Evolutionary conservation across 2,797 vertebrate species (phyloP).

Genomic region (Muraenolepis orangiensis): DNA sequence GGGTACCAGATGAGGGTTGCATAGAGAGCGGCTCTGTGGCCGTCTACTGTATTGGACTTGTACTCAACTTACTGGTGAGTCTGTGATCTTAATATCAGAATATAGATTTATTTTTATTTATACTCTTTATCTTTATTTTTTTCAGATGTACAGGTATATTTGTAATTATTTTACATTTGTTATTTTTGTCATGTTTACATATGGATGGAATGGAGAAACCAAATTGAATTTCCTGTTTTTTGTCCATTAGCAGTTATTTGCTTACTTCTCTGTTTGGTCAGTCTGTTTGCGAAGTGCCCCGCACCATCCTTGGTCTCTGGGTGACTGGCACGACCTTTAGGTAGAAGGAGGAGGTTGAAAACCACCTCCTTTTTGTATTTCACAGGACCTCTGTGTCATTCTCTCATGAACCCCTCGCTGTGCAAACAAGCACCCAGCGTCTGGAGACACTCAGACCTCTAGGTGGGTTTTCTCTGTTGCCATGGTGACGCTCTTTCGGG

Average conservation of each 20-base stretch:
- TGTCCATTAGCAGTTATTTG: conserved; percentile 16
- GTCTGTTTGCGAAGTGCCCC: conserved; percentile 38
- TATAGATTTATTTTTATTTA: background rate
- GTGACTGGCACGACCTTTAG: conserved; percentile 48
- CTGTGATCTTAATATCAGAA: conserved; percentile 1
- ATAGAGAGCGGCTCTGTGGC: conserved; percentile 30
- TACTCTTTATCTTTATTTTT: too few species aligned
- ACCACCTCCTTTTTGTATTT: conserved; percentile 41
- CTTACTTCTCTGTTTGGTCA: conserved; percentile 43
- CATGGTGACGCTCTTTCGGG: background rate
- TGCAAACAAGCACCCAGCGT: conserved; percentile 9
- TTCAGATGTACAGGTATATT: too few species aligned
- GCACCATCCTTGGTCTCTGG: conserved; percentile 13
- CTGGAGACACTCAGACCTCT: conserved; percentile 1
- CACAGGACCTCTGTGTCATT: conserved; percentile 40
- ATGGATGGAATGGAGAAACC: background rate
- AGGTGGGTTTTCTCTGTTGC: background rate
- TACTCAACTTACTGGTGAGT: conserved; percentile 54
- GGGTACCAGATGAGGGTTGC: conserved; percentile 49
- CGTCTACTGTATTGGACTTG: conserved; percentile 49
- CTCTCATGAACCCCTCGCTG: conserved; percentile 18
- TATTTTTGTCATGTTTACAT: background rate
- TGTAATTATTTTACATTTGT: too few species aligned
- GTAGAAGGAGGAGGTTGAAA: conserved; percentile 21
- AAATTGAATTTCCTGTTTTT: background rate